phyloP scores from a whole-genome alignment of 92 coral and sea anemone genomes.

The Palythoa caribaeorum region DNA sequence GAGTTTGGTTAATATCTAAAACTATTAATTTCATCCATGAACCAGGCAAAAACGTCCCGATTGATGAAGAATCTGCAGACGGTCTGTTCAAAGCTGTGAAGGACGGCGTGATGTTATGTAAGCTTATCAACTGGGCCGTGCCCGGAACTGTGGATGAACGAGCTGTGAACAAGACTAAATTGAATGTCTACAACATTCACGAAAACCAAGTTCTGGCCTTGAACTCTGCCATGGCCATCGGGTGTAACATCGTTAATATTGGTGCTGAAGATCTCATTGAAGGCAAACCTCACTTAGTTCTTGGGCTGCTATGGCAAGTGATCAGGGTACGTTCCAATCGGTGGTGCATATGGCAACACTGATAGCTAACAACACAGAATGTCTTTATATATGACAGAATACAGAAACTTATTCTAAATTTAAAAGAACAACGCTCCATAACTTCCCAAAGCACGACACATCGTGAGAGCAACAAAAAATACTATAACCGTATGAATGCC shows the following conservation, averaged over 20 bases:
- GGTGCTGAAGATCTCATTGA: constrained; percentile 94
- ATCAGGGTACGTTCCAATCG: constrained; percentile 74
- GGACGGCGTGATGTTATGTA: constrained; percentile 92
- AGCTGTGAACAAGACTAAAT: constrained; percentile 90
- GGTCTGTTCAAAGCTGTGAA: constrained; percentile 90
- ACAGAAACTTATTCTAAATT: too few species aligned
- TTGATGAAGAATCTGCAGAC: constrained; percentile 74
- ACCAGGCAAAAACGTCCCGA: constrained; percentile 79
- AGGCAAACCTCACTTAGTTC: constrained; percentile 94
- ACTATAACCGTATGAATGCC: too few species aligned
- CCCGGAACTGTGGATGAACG: constrained; percentile 95
- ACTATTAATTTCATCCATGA: neutral
- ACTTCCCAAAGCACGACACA: too few species aligned
- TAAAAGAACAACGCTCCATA: too few species aligned
- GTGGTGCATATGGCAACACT: neutral
- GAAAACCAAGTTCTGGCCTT: constrained; percentile 93
- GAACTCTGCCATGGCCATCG: constrained; percentile 97
- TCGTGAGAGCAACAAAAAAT: too few species aligned
- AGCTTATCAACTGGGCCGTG: constrained; percentile 95
- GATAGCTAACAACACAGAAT: too few species aligned
- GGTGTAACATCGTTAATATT: constrained; percentile 97
- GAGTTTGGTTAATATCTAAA: neutral
- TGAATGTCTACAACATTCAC: constrained; percentile 91
- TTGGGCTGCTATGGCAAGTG: constrained; percentile 96
- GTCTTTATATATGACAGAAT: too few species aligned